Conservation (phyloP, 2,888 invertebrate genomes). For the Noctua janthe region DNA sequence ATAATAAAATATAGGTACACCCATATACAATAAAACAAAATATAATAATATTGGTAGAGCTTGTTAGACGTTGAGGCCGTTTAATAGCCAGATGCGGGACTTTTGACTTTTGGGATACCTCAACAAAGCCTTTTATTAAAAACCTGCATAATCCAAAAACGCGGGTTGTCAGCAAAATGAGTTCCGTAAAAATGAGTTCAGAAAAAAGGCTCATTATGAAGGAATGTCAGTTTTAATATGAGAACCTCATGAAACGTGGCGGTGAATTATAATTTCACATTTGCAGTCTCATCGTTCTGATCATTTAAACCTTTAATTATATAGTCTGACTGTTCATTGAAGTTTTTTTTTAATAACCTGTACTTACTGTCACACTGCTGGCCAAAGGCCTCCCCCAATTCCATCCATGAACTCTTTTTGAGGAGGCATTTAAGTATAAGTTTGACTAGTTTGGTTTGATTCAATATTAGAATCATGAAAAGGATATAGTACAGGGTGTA, state of each 20-base stretch:
- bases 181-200: not conserved
- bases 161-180: slow-evolving; percentile 8
- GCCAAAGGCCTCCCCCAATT: no score
- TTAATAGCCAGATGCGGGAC: not conserved
- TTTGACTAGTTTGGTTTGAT: no score
- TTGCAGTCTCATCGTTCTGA: not conserved
- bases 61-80: not conserved
- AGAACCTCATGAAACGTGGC: slow-evolving; percentile 37
- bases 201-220: not conserved
- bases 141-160: not conserved
- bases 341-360: no score
- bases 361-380: no score
- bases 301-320: not conserved
- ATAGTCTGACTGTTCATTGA: no score
- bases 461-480: no score
- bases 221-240: slow-evolving; percentile 30
- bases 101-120: not conserved
- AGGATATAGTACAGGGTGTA: no score
- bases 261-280: slow-evolving; percentile 34
- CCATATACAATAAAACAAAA: no score
- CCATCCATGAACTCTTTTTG: no score
- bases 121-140: not conserved
- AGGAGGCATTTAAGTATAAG: no score
- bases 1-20: no score
- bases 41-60: not conserved